Conservation (phyloP, 2,113 vertebrate species). For the Hyperopisus bebe region DNA sequence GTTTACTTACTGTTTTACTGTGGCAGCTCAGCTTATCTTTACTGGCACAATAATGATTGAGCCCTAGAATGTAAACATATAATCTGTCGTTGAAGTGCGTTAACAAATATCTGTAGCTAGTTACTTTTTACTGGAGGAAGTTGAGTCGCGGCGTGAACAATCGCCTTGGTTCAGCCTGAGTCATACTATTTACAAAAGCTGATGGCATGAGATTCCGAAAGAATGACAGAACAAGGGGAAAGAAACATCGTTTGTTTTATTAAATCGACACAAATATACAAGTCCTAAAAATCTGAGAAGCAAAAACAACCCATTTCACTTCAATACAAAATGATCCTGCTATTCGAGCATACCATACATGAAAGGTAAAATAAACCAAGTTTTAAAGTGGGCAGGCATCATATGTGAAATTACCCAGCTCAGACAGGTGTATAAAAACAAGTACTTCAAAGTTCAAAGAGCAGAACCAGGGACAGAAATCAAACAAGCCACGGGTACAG, state of each 20-base stretch:
- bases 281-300: constrained; percentile 11
- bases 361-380: neutral
- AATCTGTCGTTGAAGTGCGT: neutral
- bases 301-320: neutral
- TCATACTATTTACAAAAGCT: neutral
- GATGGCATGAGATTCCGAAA: neutral
- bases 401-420: neutral
- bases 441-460: constrained; percentile 2
- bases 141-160: neutral
- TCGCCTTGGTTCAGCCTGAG: neutral
- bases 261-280: constrained; percentile 24
- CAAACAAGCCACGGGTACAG: constrained; percentile 20
- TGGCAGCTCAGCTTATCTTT: neutral
- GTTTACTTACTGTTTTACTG: neutral
- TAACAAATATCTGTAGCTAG: neutral
- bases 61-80: neutral
- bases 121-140: neutral
- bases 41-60: neutral
- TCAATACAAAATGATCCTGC: neutral
- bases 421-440: neutral
- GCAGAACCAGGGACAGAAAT: neutral
- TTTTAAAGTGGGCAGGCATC: neutral
- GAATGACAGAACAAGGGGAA: constrained; percentile 1
- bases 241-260: constrained; percentile 18
- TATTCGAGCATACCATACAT: neutral